phyloP scores from a whole-genome alignment of 1,140 invertebrate species.

The Zaprionus gabonicus region DNA sequence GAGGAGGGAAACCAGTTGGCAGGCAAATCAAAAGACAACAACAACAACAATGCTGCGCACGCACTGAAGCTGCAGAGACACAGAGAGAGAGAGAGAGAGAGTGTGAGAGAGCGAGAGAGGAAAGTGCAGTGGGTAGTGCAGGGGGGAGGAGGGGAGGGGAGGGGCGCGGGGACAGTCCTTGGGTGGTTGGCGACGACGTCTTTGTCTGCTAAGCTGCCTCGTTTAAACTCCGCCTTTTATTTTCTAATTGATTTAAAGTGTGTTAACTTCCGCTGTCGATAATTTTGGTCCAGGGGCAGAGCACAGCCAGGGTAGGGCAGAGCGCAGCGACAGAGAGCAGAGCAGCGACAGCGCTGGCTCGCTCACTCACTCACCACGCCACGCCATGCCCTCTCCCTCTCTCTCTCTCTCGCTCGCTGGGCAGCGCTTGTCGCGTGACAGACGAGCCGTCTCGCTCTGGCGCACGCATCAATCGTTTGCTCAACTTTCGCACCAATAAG shows the following conservation, averaged over 20 bases:
- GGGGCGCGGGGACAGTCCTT: slow-evolving; percentile 7
- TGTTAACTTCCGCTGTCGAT: slow-evolving; percentile 84
- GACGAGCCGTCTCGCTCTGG: slow-evolving; percentile 51
- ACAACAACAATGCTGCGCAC: slow-evolving; percentile 40
- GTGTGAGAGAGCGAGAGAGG: not conserved
- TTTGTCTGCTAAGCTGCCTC: slow-evolving; percentile 60
- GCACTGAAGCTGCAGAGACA: slow-evolving; percentile 31
- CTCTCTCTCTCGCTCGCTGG: slow-evolving; percentile 2
- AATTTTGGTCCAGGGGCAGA: slow-evolving; percentile 65
- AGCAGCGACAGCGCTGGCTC: slow-evolving; percentile 2
- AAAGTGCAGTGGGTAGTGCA: not conserved
- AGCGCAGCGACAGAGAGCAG: not conserved
- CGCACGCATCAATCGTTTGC: slow-evolving; percentile 58
- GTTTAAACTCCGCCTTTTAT: slow-evolving; percentile 83
- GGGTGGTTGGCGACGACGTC: slow-evolving; percentile 39
- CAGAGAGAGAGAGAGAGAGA: not conserved
- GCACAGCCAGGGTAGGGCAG: not conserved
- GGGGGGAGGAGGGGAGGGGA: not conserved
- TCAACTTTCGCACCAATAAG: slow-evolving; percentile 76
- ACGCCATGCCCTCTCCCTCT: slow-evolving; percentile 16
- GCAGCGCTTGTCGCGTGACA: slow-evolving; percentile 31
- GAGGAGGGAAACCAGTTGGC: slow-evolving; percentile 38
- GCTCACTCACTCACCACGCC: slow-evolving; percentile 7
- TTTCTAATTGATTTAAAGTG: slow-evolving; percentile 84
- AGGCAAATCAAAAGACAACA: slow-evolving; percentile 53